These are phyloP conservation scores for Onthophagus taurus DNA, from an alignment of 1,140 invertebrate species.

Conservation along the genomic window DNA sequence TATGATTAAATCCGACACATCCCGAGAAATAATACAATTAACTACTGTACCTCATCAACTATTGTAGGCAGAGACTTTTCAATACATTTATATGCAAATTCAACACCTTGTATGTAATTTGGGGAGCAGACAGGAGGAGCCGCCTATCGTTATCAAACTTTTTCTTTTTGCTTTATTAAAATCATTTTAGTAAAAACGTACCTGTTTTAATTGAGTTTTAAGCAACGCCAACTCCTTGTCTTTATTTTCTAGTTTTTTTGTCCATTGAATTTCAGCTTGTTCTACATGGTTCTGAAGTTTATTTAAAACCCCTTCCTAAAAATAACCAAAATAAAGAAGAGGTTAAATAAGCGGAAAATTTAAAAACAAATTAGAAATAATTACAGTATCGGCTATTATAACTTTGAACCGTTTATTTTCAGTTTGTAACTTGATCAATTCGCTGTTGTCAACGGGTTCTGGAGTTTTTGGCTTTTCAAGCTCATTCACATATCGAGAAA, in stretches of 20 bases:
- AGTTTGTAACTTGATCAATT: conserved; percentile 54
- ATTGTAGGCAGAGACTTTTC: conserved; percentile 47
- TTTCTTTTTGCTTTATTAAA: conserved; percentile 1
- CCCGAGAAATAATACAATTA: not conserved
- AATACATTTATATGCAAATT: conserved; percentile 48
- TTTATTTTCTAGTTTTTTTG: conserved; percentile 48
- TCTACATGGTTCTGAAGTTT: conserved; percentile 60
- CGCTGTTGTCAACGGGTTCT: conserved; percentile 19
- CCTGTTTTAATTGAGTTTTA: not conserved
- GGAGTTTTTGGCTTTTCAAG: conserved; percentile 2
- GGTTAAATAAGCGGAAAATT: conserved; percentile 5
- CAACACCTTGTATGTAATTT: conserved; percentile 42
- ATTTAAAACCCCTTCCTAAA: conserved; percentile 58
- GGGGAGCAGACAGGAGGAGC: conserved; percentile 4
- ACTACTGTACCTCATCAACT: conserved; percentile 41
- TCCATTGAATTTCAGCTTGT: conserved; percentile 59
- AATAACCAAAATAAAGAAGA: conserved; percentile 14
- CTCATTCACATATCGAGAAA: conserved; percentile 7
- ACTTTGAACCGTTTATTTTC: conserved; percentile 62
- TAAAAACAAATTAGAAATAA: conserved; percentile 20
- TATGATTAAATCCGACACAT: not conserved
- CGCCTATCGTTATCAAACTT: conserved; percentile 4
- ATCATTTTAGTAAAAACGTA: conserved; percentile 5
- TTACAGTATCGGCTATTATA: conserved; percentile 66
- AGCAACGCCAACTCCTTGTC: conserved; percentile 46